Evolutionary conservation across 2,888 invertebrate genomes (phyloP).

Genomic region (Machimus rusticus): DNA sequence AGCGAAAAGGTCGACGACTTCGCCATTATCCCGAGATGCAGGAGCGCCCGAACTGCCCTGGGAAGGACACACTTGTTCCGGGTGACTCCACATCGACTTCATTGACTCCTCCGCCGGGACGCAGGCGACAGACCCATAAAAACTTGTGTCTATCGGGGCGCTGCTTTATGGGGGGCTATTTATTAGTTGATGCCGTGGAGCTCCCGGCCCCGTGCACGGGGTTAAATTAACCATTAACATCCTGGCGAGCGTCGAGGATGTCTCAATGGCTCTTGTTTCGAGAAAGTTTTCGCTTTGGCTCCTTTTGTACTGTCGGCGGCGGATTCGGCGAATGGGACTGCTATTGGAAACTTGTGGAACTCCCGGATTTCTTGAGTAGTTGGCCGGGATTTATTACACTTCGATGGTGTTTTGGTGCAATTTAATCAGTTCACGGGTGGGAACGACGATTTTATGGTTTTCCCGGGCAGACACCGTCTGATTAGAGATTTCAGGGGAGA

Average conservation of each 20-base stretch:
- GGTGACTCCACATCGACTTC: not conserved
- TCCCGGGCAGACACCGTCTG: not conserved
- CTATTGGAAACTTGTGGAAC: not conserved
- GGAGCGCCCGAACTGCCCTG: not conserved
- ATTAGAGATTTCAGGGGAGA: not conserved
- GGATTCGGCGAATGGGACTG: not conserved
- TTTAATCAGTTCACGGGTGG: not conserved
- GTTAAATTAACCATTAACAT: not conserved
- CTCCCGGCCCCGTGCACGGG: not conserved
- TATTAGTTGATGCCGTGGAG: not conserved
- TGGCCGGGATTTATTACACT: not conserved
- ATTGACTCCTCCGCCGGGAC: not conserved
- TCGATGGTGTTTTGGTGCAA: not conserved
- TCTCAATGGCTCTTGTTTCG: not conserved
- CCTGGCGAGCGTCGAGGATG: not conserved
- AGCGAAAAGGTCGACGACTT: not conserved
- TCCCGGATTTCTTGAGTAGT: not conserved
- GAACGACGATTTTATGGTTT: not conserved
- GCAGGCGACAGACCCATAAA: not conserved
- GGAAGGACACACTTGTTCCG: not conserved
- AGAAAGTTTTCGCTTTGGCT: not conserved
- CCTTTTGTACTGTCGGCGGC: not conserved
- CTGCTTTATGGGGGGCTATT: not conserved
- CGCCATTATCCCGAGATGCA: not conserved
- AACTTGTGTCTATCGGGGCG: not conserved